Conservation (phyloP, 2,797 vertebrate species). For the Acanthurus lineatus region DNA sequence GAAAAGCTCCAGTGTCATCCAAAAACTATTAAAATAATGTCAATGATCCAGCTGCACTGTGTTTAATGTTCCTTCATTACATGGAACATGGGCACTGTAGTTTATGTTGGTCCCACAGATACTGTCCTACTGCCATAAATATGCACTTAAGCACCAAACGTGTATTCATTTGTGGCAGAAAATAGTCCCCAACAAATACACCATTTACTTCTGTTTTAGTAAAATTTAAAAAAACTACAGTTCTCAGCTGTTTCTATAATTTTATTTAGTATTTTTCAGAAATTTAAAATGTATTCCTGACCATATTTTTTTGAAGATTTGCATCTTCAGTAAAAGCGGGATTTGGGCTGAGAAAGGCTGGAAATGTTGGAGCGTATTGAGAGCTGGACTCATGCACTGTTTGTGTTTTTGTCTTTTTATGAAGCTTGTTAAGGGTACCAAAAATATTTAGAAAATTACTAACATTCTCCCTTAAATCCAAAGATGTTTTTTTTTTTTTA, state of each 20-base stretch:
- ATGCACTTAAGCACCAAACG: conserved; percentile 10
- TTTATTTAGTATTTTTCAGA: conserved; percentile 18
- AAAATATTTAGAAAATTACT: background rate
- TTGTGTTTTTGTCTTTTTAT: conserved; percentile 1
- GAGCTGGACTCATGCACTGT: background rate
- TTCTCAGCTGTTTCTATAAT: conserved; percentile 5
- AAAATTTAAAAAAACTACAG: background rate
- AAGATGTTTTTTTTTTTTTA: background rate
- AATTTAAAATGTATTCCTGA: background rate
- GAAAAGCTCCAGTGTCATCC: background rate
- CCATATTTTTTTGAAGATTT: background rate
- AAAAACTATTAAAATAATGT: background rate
- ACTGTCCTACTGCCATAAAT: conserved; percentile 2
- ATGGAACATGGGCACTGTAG: background rate
- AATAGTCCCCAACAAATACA: conserved; percentile 27
- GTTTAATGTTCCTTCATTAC: conserved; percentile 14
- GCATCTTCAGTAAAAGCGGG: background rate
- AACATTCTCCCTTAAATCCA: background rate
- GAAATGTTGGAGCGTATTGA: background rate
- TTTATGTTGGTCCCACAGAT: conserved; percentile 5
- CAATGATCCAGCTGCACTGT: background rate
- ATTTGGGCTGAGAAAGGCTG: background rate
- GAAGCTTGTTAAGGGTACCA: background rate
- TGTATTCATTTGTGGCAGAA: conserved; percentile 21
- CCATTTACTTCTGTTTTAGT: background rate